Percentiles rank a stretch among this genome's conserved stretches.
These are phyloP conservation scores for Galleria mellonella DNA, from an alignment of 1,140 invertebrate genomes.

Conservation along the genomic window DNA sequence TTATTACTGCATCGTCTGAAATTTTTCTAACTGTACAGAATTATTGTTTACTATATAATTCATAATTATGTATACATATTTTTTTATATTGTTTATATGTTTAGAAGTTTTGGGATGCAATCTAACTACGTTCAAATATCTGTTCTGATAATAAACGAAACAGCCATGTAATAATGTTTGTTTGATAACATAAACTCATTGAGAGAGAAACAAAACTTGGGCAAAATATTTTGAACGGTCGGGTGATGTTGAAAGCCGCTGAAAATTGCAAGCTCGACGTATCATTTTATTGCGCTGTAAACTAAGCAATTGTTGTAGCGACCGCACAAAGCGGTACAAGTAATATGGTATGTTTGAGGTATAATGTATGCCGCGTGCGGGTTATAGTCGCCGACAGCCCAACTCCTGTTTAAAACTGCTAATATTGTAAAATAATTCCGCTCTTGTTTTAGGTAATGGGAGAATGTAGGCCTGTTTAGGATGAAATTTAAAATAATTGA, in stretches of 20 bases:
- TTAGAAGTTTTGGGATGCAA: too few species aligned
- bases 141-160: too few species aligned
- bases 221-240: neutral
- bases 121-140: too few species aligned
- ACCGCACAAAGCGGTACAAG: neutral
- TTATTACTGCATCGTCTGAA: too few species aligned
- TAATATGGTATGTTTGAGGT: neutral
- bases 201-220: constrained; percentile 6
- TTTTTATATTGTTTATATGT: too few species aligned
- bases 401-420: constrained; percentile 16
- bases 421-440: constrained; percentile 14
- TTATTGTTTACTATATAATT: too few species aligned
- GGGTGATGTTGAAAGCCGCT: neutral
- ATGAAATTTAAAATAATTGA: too few species aligned
- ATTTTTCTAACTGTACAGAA: too few species aligned
- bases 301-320: constrained; percentile 8
- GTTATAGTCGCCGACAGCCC: constrained; percentile 5
- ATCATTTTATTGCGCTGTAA: constrained; percentile 7
- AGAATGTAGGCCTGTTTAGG: neutral
- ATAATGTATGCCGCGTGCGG: neutral
- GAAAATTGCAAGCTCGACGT: constrained; percentile 2
- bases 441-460: constrained; percentile 12
- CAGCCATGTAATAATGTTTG: constrained; percentile 8
- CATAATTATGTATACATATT: too few species aligned
- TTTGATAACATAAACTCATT: constrained; percentile 7